phyloP scores from a whole-genome alignment of 2,113 vertebrate genomes.

The Hippocampus zosterae region DNA sequence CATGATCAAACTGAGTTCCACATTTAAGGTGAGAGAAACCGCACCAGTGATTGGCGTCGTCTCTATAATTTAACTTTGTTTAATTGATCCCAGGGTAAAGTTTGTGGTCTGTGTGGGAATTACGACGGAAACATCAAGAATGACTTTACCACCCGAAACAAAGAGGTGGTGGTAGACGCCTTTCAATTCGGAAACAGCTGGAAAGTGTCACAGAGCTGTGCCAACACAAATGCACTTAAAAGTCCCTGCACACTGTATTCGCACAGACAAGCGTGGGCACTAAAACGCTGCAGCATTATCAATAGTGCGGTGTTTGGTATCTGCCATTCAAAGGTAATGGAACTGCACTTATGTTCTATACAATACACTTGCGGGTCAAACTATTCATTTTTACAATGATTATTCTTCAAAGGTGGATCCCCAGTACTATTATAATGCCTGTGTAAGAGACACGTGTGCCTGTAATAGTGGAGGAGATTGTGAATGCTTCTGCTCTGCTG shows the following conservation, averaged over 20 bases:
- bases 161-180: slow-evolving; percentile 73
- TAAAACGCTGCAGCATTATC: slow-evolving; percentile 79
- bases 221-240: slow-evolving; percentile 50
- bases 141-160: slow-evolving; percentile 80
- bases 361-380: neutral
- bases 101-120: slow-evolving; percentile 89
- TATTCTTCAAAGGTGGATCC: slow-evolving; percentile 77
- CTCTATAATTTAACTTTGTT: neutral
- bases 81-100: slow-evolving; percentile 67
- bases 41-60: neutral
- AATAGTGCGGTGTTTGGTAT: slow-evolving; percentile 65
- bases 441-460: slow-evolving; percentile 83
- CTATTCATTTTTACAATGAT: slow-evolving; percentile 1
- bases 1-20: slow-evolving; percentile 77
- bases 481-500: slow-evolving; percentile 89
- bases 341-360: neutral
- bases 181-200: slow-evolving; percentile 85
- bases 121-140: slow-evolving; percentile 83
- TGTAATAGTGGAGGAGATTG: slow-evolving; percentile 90
- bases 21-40: slow-evolving; percentile 74
- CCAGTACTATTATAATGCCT: slow-evolving; percentile 78
- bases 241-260: slow-evolving; percentile 75
- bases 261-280: slow-evolving; percentile 77
- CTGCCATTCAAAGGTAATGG: slow-evolving; percentile 76
- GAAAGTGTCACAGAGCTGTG: slow-evolving; percentile 76